Conservation (phyloP, 2,888 invertebrate genomes). For the Hetaerina titia region DNA sequence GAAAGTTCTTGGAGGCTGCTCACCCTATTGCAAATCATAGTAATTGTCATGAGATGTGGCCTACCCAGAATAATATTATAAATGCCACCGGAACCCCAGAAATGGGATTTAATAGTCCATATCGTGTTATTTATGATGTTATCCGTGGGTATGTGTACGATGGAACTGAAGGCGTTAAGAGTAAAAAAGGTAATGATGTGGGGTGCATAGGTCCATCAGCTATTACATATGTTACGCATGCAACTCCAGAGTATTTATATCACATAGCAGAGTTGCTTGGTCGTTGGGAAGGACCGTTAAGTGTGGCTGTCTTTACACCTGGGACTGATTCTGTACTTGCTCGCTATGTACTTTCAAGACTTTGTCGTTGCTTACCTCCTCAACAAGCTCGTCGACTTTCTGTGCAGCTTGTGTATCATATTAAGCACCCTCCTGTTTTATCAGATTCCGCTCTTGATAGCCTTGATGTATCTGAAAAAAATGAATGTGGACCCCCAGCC, state of each 20-base stretch:
- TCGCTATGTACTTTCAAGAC: constrained; percentile 81
- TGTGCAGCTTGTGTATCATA: constrained; percentile 84
- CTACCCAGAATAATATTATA: background rate
- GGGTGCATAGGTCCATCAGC: background rate
- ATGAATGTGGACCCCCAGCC: constrained; percentile 21
- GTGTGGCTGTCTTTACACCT: constrained; percentile 85
- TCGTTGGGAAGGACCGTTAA: constrained; percentile 86
- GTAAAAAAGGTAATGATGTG: background rate
- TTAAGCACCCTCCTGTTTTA: constrained; percentile 78
- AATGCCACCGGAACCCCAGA: constrained; percentile 79
- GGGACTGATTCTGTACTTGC: constrained; percentile 82
- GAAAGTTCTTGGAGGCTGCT: constrained; percentile 32
- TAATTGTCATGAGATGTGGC: constrained; percentile 43
- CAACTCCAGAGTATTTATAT: constrained; percentile 85
- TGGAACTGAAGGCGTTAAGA: background rate
- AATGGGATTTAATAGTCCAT: constrained; percentile 80
- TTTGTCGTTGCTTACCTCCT: constrained; percentile 82
- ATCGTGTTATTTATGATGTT: constrained; percentile 83
- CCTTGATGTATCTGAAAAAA: background rate
- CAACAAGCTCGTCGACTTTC: constrained; percentile 84
- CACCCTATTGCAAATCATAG: constrained; percentile 9
- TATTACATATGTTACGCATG: constrained; percentile 86
- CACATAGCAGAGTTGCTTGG: constrained; percentile 84
- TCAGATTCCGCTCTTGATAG: background rate
- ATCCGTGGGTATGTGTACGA: constrained; percentile 73